A percentile compares a stretch with the other conserved stretches of the same genome.
Conservation (phyloP, 2,888 invertebrate genomes). For the Boloria euphrosyne region DNA sequence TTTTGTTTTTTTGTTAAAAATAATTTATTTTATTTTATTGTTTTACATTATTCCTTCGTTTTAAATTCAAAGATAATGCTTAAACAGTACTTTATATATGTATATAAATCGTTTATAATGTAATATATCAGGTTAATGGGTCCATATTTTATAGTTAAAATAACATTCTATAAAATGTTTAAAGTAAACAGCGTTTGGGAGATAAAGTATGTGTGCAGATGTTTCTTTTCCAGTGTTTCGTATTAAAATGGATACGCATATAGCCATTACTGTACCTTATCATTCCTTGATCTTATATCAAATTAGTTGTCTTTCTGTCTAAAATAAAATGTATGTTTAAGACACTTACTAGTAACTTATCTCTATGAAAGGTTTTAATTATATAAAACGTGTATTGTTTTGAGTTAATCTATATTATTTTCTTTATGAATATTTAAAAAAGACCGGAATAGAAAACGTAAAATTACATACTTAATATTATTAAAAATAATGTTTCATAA, state of each 20-base stretch:
- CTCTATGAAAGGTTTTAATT: too few species aligned
- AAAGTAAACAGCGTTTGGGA: neutral
- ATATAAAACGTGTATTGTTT: neutral
- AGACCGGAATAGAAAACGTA: slow-evolving; percentile 14
- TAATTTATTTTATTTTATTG: too few species aligned
- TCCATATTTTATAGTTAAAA: too few species aligned
- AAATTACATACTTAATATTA: slow-evolving; percentile 26
- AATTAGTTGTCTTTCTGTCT: slow-evolving; percentile 18
- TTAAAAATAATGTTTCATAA: slow-evolving; percentile 39
- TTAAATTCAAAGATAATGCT: too few species aligned
- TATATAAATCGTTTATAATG: too few species aligned
- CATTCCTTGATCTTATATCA: slow-evolving; percentile 21
- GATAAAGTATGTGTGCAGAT: slow-evolving; percentile 4
- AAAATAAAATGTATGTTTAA: neutral
- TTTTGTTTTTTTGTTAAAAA: too few species aligned
- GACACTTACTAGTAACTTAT: neutral
- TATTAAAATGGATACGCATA: slow-evolving; percentile 28
- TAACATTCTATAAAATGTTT: neutral
- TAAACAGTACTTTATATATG: too few species aligned
- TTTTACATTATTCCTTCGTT: too few species aligned
- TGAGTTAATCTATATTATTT: neutral
- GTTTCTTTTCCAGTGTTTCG: slow-evolving; percentile 7
- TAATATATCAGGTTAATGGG: too few species aligned
- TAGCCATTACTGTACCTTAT: slow-evolving; percentile 23
- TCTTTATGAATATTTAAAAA: neutral